A percentile compares a stretch with the other conserved stretches of the same genome.
These are phyloP conservation scores for Eupithecia exiguata DNA, from an alignment of 2,888 invertebrate genomes.

Conservation along the genomic window DNA sequence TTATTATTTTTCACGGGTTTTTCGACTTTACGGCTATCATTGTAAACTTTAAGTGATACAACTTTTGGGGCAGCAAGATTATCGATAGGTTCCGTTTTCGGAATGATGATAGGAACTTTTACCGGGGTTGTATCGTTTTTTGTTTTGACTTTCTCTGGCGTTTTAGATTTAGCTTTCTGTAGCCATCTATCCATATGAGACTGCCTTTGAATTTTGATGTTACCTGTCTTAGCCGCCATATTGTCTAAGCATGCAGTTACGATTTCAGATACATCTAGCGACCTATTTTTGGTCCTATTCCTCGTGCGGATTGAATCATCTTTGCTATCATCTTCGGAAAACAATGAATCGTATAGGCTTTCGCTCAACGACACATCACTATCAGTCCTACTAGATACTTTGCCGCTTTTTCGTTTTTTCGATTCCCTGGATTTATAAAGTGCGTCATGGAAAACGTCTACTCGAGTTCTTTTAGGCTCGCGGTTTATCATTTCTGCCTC, in stretches of 20 bases:
- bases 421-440: conserved; percentile 55
- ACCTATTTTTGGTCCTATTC: conserved; percentile 53
- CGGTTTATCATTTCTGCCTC: conserved; percentile 88
- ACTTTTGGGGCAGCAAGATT: conserved; percentile 14
- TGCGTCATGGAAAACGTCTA: conserved; percentile 78
- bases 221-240: conserved; percentile 79
- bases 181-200: conserved; percentile 82
- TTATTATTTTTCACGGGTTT: conserved; percentile 47
- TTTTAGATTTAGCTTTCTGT: conserved; percentile 80
- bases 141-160: conserved; percentile 66
- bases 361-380: conserved; percentile 79
- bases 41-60: conserved; percentile 12
- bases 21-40: conserved; percentile 25
- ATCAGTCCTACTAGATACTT: conserved; percentile 68
- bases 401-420: conserved; percentile 64
- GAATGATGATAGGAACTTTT: conserved; percentile 8
- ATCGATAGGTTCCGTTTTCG: conserved; percentile 6
- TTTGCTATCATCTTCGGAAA: conserved; percentile 73
- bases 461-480: conserved; percentile 83
- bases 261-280: conserved; percentile 76
- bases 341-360: conserved; percentile 76
- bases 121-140: conserved; percentile 6
- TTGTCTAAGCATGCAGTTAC: conserved; percentile 79
- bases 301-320: conserved; percentile 60
- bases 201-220: conserved; percentile 77